Percentiles rank a stretch among this genome's conserved stretches.
Conservation (phyloP, 2,797 vertebrate species). For the Fundulus diaphanus region DNA sequence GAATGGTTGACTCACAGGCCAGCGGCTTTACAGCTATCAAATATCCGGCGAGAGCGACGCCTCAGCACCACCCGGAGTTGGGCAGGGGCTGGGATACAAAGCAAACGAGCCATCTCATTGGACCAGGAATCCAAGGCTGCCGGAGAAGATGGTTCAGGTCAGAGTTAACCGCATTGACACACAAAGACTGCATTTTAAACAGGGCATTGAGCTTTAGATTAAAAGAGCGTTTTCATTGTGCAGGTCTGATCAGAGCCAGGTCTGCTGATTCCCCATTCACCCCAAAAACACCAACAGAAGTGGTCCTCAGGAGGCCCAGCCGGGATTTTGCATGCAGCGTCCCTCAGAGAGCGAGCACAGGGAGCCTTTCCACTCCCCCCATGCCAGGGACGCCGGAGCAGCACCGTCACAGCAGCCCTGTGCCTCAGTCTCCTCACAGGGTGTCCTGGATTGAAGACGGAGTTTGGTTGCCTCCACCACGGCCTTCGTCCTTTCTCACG, state of each 20-base stretch:
- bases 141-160: slow-evolving; percentile 48
- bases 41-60: slow-evolving; percentile 68
- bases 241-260: slow-evolving; percentile 60
- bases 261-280: slow-evolving; percentile 45
- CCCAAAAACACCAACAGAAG: slow-evolving; percentile 59
- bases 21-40: slow-evolving; percentile 35
- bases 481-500: slow-evolving; percentile 62
- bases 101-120: slow-evolving; percentile 68
- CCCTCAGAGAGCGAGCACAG: slow-evolving; percentile 31
- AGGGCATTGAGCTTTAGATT: background rate
- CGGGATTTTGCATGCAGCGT: slow-evolving; percentile 16
- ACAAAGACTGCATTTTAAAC: background rate
- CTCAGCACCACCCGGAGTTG: slow-evolving; percentile 79
- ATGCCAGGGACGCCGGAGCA: slow-evolving; percentile 30
- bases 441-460: slow-evolving; percentile 89
- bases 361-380: slow-evolving; percentile 24
- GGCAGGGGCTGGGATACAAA: slow-evolving; percentile 81
- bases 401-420: slow-evolving; percentile 49
- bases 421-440: slow-evolving; percentile 77
- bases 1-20: slow-evolving; percentile 75
- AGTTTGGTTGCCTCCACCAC: slow-evolving; percentile 76
- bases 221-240: slow-evolving; percentile 5
- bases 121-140: slow-evolving; percentile 46
- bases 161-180: background rate
- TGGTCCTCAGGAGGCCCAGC: slow-evolving; percentile 75